Percentiles rank a stretch among this genome's conserved stretches.
Conservation (phyloP, 2,888 invertebrate species). For the Heliconius ismenius region DNA sequence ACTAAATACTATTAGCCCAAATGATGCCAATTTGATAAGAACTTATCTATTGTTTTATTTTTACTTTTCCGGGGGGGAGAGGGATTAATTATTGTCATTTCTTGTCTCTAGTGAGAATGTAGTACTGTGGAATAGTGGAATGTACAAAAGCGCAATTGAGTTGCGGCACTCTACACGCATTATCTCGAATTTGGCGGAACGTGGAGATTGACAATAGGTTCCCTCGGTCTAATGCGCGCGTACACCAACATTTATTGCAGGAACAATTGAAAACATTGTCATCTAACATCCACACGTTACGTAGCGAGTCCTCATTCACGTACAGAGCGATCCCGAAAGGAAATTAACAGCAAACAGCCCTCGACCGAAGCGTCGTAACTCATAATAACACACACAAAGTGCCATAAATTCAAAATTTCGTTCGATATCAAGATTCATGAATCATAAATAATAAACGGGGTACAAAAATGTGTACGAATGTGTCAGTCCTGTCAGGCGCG, state of each 20-base stretch:
- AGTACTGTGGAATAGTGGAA: no score
- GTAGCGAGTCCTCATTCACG: not conserved
- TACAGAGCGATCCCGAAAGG: slow-evolving; percentile 12
- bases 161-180: not conserved
- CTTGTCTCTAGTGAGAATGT: no score
- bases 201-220: no score
- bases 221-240: not conserved
- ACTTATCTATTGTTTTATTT: no score
- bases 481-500: slow-evolving; percentile 21
- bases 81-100: no score
- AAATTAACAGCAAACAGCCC: slow-evolving; percentile 26
- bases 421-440: slow-evolving; percentile 41
- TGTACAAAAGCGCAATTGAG: not conserved
- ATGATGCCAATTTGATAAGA: no score
- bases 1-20: no score
- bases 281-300: not conserved
- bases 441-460: slow-evolving; percentile 41
- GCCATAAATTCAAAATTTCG: slow-evolving; percentile 39
- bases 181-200: not conserved
- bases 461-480: slow-evolving; percentile 36
- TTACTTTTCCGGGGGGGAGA: no score
- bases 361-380: slow-evolving; percentile 5
- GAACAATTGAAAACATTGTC: not conserved
- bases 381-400: slow-evolving; percentile 28
- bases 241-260: no score